Evolutionary conservation across 2,113 vertebrate genomes (phyloP), one percentile per base, ranked within the genome.

Genomic region (Oryzias javanicus): DNA sequence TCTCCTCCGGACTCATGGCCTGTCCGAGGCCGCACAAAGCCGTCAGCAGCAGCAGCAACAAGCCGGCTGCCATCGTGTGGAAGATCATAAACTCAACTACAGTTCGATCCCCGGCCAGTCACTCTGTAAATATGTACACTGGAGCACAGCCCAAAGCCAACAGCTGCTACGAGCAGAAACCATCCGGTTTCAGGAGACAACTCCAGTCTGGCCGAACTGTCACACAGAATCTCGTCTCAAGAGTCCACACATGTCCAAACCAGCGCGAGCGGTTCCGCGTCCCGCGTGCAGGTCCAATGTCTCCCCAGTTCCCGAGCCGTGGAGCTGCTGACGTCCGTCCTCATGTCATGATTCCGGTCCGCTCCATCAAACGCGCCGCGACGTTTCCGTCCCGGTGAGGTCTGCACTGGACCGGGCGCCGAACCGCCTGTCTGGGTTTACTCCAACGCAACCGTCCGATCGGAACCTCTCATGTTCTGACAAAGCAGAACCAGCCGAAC

Each of bases 1-100:
- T 91, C 76, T 93, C 92, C 50, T 92, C 90, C 42, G 68, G 60
- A n/a, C 74, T 64, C 90, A 93, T 93, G 59, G 86, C 42, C n/a
- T 77, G 51, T 41, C 81, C 87, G 2, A 80, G 76, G 47, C 71
- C 60, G 54, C 67, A 82, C 4, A 68, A 59, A 16, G 80, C 69
- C 22, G 92, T 70, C 81, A 85, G 60, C 42, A 83, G 42, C 42
- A 83, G 42, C 29, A 80, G 15, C 7, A 83, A 75, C 61, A 86
- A 70, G 51, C 69, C 62, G 42, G 70, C 54, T 1, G 70, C 59
- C 89, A 91, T 91, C 29, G 59, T 80, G 15, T 42, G 41, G 14
- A 35, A 72, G 58, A 68, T 68, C 10, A 15, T 55, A 70, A 59
- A 52, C 55, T 73, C 55, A 67, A 73, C 67, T 73, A 74, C 22